phyloP scores from a whole-genome alignment of 1,140 invertebrate genomes.

The Brachionus calyciflorus region DNA sequence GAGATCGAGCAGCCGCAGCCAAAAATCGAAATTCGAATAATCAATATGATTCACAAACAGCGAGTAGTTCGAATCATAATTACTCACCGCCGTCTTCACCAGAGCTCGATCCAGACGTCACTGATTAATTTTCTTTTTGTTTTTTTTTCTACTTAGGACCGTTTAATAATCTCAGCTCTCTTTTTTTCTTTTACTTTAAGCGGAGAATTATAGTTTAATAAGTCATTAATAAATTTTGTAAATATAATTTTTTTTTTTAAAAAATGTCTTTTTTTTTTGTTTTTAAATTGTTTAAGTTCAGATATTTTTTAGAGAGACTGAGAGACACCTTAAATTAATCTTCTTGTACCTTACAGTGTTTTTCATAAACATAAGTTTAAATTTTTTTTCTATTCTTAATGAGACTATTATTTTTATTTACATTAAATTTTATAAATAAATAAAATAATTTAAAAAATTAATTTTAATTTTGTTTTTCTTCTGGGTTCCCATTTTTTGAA shows the following conservation, averaged over 20 bases:
- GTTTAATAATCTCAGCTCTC: background rate
- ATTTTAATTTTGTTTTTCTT: background rate
- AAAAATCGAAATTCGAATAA: slow-evolving; percentile 64
- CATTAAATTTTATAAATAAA: background rate
- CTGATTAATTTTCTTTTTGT: slow-evolving; percentile 24
- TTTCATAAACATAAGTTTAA: background rate
- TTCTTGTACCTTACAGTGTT: slow-evolving; percentile 5
- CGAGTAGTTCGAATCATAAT: slow-evolving; percentile 44
- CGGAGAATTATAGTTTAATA: too few species aligned
- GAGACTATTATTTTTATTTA: too few species aligned
- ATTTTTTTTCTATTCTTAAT: background rate
- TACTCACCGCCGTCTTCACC: slow-evolving; percentile 45
- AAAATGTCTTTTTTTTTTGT: background rate
- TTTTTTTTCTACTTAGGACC: background rate
- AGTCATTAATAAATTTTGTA: slow-evolving; percentile 24
- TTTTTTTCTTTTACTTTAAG: slow-evolving; percentile 7
- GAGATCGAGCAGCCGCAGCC: slow-evolving; percentile 95
- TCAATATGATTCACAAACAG: slow-evolving; percentile 45
- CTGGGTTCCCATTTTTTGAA: background rate
- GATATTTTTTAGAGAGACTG: slow-evolving; percentile 21
- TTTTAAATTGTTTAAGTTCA: background rate
- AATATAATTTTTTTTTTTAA: background rate
- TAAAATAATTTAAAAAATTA: background rate
- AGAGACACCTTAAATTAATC: background rate
- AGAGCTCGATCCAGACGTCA: slow-evolving; percentile 37